Evolutionary conservation across 1,140 invertebrate species (phyloP).

Genomic region (Drosophila sulfurigaster): DNA sequence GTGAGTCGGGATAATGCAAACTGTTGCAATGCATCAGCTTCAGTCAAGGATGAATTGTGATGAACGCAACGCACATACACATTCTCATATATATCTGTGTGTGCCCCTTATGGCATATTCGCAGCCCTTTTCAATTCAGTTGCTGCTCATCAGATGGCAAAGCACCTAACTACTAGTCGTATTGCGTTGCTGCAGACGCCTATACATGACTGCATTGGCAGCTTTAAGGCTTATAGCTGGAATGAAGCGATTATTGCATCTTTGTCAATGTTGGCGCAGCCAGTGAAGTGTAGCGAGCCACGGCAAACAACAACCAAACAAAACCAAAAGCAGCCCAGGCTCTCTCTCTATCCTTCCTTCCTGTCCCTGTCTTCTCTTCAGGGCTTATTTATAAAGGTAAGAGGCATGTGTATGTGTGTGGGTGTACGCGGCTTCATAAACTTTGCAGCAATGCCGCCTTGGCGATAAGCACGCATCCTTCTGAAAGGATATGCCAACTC

Average conservation of each 20-base stretch:
- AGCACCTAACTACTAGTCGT: neutral
- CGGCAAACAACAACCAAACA: slow-evolving; percentile 47
- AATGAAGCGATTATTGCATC: slow-evolving; percentile 58
- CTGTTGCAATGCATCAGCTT: slow-evolving; percentile 16
- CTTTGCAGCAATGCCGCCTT: slow-evolving; percentile 33
- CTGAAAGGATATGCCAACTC: slow-evolving; percentile 28
- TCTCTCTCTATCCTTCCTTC: slow-evolving; percentile 6
- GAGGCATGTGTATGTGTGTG: slow-evolving; percentile 1
- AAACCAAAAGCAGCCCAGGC: slow-evolving; percentile 18
- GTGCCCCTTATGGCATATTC: neutral
- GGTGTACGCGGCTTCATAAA: slow-evolving; percentile 38
- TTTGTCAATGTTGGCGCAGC: slow-evolving; percentile 55
- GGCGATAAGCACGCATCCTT: slow-evolving; percentile 33
- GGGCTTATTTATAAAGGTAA: slow-evolving; percentile 43
- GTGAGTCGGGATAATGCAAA: neutral
- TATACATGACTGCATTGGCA: slow-evolving; percentile 39
- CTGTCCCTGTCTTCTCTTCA: neutral
- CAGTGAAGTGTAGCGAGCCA: slow-evolving; percentile 48
- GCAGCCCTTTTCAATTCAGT: neutral
- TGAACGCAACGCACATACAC: slow-evolving; percentile 13
- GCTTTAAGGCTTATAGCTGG: slow-evolving; percentile 50
- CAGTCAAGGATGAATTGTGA: slow-evolving; percentile 28
- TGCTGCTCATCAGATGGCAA: slow-evolving; percentile 21
- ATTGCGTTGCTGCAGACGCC: neutral
- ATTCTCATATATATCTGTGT: neutral